Evolutionary conservation across 2,797 vertebrate species (phyloP).

Genomic region (Morelia viridis): DNA sequence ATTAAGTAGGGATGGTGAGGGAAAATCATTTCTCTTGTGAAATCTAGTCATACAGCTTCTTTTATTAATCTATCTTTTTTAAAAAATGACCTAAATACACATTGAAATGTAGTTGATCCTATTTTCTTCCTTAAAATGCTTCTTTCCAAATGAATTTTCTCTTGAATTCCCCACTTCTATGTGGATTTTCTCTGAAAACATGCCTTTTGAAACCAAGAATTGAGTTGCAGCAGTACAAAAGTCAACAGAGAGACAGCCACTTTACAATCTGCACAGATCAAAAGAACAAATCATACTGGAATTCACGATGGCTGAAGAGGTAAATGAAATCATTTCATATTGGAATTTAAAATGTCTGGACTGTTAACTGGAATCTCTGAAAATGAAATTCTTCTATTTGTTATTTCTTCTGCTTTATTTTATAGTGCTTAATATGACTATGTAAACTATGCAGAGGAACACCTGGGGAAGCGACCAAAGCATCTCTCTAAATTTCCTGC

Average conservation of each 20-base stretch:
- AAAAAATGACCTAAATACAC: neutral
- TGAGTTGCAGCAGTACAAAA: neutral
- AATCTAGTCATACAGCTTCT: neutral
- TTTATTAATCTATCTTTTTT: neutral
- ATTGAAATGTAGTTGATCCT: neutral
- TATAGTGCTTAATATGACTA: neutral
- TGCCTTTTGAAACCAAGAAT: neutral
- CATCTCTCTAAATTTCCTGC: neutral
- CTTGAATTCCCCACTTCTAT: neutral
- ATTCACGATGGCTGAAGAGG: neutral
- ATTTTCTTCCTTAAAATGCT: neutral
- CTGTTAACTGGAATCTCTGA: neutral
- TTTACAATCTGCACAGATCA: neutral
- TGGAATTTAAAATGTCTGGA: neutral
- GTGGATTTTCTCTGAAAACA: neutral
- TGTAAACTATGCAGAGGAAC: neutral
- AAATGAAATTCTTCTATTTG: neutral
- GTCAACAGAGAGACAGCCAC: neutral
- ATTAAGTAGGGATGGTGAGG: neutral
- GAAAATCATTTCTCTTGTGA: neutral
- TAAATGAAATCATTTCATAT: neutral
- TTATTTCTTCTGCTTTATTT: neutral
- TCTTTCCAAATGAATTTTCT: neutral
- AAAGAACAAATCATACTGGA: neutral
- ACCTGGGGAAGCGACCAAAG: neutral